A percentile compares a stretch with the other conserved stretches of the same genome.
These are phyloP conservation scores for Gymnogyps californianus DNA, from an alignment of 2,113 vertebrate species.

Conservation along the genomic window DNA sequence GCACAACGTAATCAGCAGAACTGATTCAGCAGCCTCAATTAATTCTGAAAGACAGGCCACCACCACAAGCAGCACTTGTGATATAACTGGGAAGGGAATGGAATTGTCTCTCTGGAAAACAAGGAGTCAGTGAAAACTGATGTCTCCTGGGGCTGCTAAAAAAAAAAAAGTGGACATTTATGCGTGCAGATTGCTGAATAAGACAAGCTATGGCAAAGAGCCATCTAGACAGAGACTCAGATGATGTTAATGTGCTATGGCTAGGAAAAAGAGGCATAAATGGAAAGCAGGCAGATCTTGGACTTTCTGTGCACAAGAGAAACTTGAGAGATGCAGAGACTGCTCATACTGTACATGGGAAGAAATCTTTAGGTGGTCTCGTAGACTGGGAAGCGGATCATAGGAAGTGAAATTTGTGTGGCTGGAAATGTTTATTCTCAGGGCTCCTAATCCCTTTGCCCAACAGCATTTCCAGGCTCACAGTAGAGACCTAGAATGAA, in stretches of 20 bases:
- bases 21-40: not conserved
- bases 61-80: not conserved
- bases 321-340: not conserved
- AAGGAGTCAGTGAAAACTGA: not conserved
- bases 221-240: not conserved
- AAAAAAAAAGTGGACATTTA: not conserved
- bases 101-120: not conserved
- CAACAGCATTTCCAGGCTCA: not conserved
- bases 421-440: not conserved
- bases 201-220: constrained; percentile 2
- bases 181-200: not conserved
- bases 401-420: not conserved
- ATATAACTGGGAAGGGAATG: not conserved
- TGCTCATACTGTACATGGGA: not conserved
- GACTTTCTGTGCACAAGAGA: not conserved
- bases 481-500: not conserved
- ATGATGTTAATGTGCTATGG: not conserved
- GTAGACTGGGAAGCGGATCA: not conserved
- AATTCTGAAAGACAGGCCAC: not conserved
- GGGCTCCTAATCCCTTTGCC: not conserved
- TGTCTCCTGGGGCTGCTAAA: not conserved
- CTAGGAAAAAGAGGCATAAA: not conserved
- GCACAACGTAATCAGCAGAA: not conserved
- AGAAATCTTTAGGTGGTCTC: not conserved
- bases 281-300: not conserved